These are phyloP conservation scores for Pammene fasciana DNA, from an alignment of 2,888 invertebrate species.

Conservation along the genomic window DNA sequence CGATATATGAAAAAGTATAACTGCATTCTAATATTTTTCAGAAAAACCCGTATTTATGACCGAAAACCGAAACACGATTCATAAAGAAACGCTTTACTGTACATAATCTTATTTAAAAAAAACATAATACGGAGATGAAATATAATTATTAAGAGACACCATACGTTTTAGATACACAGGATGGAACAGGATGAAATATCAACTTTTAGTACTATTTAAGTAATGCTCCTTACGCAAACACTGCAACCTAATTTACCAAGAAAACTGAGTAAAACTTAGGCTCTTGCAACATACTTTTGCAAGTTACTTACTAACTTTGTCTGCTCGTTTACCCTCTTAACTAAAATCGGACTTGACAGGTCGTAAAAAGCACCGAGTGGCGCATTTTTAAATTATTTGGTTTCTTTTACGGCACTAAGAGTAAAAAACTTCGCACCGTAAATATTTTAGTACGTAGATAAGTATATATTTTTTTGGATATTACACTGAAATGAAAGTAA, in stretches of 20 bases:
- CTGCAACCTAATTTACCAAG: neutral
- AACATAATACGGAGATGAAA: too few species aligned
- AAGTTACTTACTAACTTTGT: conserved; percentile 25
- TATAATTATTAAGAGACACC: too few species aligned
- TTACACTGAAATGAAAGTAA: neutral
- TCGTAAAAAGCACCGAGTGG: conserved; percentile 14
- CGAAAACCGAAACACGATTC: neutral
- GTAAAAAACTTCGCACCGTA: neutral
- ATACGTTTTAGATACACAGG: too few species aligned
- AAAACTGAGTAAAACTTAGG: conserved; percentile 9
- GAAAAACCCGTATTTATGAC: too few species aligned
- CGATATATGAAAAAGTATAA: too few species aligned
- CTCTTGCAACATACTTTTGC: conserved; percentile 17
- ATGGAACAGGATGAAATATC: neutral
- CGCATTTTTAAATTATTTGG: neutral
- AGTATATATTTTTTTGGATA: neutral
- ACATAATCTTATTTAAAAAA: too few species aligned
- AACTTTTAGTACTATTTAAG: neutral
- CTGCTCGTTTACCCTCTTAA: conserved; percentile 12
- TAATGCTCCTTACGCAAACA: neutral
- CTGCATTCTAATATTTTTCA: too few species aligned
- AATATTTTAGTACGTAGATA: neutral
- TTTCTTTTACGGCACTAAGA: neutral
- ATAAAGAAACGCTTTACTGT: too few species aligned
- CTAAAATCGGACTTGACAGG: conserved; percentile 25